Conservation (phyloP, 1,140 invertebrate species). For the Temnothorax curvispinosus region DNA sequence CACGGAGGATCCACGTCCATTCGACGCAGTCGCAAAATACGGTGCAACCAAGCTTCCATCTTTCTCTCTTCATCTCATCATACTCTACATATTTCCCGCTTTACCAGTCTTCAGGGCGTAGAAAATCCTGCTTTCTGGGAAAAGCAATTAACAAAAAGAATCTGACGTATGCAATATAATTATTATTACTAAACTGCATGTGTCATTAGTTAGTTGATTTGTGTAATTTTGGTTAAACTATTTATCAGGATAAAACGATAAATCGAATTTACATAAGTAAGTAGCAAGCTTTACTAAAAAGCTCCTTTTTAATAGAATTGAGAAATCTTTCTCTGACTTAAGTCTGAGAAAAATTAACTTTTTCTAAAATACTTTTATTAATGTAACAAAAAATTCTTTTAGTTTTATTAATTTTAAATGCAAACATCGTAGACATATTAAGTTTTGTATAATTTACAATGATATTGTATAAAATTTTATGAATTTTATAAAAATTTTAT, state of each 20-base stretch:
- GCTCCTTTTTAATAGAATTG: background rate
- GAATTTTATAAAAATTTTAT: background rate
- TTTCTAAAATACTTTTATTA: background rate
- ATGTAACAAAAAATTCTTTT: background rate
- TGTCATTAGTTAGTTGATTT: background rate
- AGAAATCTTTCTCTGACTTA: background rate
- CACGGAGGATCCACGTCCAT: conserved; percentile 65
- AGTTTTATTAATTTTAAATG: background rate
- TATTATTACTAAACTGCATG: background rate
- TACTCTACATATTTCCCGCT: background rate
- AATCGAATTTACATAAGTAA: background rate
- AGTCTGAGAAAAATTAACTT: background rate
- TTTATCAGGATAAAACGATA: background rate
- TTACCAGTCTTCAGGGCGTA: background rate
- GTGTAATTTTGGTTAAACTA: background rate
- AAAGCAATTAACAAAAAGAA: background rate
- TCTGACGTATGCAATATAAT: background rate
- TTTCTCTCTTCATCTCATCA: conserved; percentile 15
- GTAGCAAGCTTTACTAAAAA: background rate
- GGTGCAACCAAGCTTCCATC: conserved; percentile 42
- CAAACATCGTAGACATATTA: background rate
- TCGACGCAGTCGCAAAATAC: conserved; percentile 79
- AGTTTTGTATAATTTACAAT: conserved; percentile 3
- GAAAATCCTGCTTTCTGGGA: background rate
- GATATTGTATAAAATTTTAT: background rate